Evolutionary conservation across 2,888 invertebrate genomes (phyloP), one percentile per base, ranked within the genome.

Genomic region (Volucella zonaria): DNA sequence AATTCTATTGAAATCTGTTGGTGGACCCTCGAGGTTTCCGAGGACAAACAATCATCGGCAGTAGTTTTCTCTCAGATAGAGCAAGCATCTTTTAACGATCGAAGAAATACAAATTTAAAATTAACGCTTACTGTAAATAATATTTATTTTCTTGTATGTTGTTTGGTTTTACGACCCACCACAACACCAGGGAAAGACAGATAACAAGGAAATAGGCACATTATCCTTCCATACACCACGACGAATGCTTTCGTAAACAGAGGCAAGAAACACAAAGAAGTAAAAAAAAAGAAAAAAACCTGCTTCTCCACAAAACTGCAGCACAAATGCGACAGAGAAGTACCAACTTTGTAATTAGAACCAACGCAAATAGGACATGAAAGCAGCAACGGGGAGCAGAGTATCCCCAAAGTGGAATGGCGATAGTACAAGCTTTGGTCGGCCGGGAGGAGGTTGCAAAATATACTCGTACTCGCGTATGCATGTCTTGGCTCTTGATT

Each of bases 291-390:
- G 1, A 18, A 18, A 52, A 40, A 10, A 49, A 3, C 6, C 23
- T 31, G 31, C 75, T 58, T 40, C 76, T 38, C 59, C 59, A 59
- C 61, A 83, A 31, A 75, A 83, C 66, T 83, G 83, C 83, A 83
- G 80, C 68, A 76, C 64, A 80, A 80, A 76, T 83, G 83, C 83
- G 83, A 85, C 85, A 77, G 62, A 64, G 71, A 77, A 85, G 77
- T 77, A 85, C 76, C 80, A 80, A 85, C 80, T 81, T 85, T 80
- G 81, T 85, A 85, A 85, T 85, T 85, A 85, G 85, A 85, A 85
- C 77, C 85, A 77, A 80, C 85, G 80, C 85, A 85, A 85, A 81
- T 73, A 85, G 85, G 80, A 85, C 85, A 81, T 77, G 76, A 85
- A 85, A 80, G 70, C 45, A 56, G 45, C 56, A 64, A 52, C 11